phyloP scores from a whole-genome alignment of 2,113 vertebrate genomes.

The Amia ocellicauda region DNA sequence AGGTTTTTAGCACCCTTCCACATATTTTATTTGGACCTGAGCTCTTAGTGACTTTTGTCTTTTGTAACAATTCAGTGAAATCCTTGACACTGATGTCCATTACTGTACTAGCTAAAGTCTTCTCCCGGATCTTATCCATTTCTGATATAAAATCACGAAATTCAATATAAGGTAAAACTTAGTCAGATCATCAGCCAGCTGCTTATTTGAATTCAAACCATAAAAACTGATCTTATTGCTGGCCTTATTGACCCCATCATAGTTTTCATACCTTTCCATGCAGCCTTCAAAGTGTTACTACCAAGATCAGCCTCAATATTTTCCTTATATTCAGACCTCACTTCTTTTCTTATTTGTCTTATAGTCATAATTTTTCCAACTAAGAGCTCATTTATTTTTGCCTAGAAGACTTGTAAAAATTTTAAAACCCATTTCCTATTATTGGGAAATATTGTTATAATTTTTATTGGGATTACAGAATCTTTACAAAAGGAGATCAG shows the following conservation, averaged over 20 bases:
- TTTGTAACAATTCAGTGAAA: too few relatives aligned
- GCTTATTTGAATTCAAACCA: too few relatives aligned
- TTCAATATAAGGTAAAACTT: too few relatives aligned
- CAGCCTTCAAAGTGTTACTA: slow-evolving; percentile 6
- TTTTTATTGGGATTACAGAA: slow-evolving; percentile 1
- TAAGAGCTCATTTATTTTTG: slow-evolving; percentile 12
- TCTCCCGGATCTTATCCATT: too few relatives aligned
- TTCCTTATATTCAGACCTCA: not conserved
- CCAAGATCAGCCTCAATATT: slow-evolving; percentile 8
- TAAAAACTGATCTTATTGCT: not conserved
- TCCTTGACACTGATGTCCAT: too few relatives aligned
- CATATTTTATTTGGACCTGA: too few relatives aligned
- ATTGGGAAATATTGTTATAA: not conserved
- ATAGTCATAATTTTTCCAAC: not conserved
- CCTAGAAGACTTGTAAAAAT: not conserved
- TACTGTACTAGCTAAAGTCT: too few relatives aligned
- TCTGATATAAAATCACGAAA: too few relatives aligned
- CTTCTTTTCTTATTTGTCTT: not conserved
- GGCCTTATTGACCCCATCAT: not conserved
- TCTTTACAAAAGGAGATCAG: not conserved
- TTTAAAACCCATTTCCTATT: slow-evolving; percentile 6
- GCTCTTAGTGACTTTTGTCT: too few relatives aligned
- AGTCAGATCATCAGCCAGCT: too few relatives aligned
- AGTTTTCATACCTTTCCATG: not conserved
- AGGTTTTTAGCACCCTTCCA: too few relatives aligned